Base-by-base conservation (phyloP, 2,797 vertebrate species). In the Heliangelus exortis region DNA sequence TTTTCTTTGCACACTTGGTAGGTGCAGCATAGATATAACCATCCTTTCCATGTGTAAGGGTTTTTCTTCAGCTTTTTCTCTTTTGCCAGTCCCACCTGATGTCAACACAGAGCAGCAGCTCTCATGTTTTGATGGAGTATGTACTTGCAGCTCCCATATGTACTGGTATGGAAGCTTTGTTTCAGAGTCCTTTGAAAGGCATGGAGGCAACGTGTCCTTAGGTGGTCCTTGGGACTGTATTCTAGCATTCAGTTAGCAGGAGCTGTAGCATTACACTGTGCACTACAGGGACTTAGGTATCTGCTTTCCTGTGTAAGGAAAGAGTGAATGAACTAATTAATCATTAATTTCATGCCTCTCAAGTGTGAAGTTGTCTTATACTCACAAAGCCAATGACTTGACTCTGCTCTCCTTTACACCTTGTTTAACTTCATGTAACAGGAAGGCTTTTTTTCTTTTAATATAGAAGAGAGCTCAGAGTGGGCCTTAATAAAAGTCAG, bases 341-440 rank as follows among this genome's bases (percentile, higher is more conserved):
- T 94, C 80, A 88, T 92, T 92, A 92, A 93, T 94, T 96, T 94
- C 69, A 63, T 81, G 76, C 59, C 36, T 81, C 67, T 95, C 62
- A 88, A 76, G 76, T 16, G 2, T 90, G 94, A 92, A 88, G 82
- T 78, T 94, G 31, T 83, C 74, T 93, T 92, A 90, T 80, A 84
- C n/a, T 81, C 53, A 83, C 59, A 87, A 75, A 92, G 33, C 69
- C 20, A 45, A 86, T 79, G 58, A 77, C 16, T 54, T 71, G 69
- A 85, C 87, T 92, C 61, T 90, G 31, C 18, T 91, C 45, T 86
- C 51, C 69, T 73, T 91, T 94, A 73, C 14, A 88, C 73, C 23
- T 65, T 95, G 69, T 88, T 92, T 87, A 94, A 89, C 67, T 54
- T 75, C 55, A 85, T 80, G 58, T 85, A 94, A 89, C 39, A 77